Percentiles rank a stretch among this genome's conserved stretches.
These are phyloP conservation scores for Galaxea fascicularis DNA, from an alignment of 92 coral and sea anemone species.

Conservation along the genomic window DNA sequence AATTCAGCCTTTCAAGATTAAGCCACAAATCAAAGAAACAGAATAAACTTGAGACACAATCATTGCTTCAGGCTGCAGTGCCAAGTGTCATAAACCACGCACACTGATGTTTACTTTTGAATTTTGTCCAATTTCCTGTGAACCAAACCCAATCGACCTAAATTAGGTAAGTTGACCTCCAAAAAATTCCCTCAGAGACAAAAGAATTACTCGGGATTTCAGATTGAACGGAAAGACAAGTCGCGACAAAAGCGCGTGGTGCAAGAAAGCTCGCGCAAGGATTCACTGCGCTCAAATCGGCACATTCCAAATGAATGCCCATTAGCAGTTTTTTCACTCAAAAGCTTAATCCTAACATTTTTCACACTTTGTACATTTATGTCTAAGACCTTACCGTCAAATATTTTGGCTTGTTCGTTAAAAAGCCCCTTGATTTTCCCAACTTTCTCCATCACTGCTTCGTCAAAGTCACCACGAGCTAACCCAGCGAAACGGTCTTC, in stretches of 20 bases:
- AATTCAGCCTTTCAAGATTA: not conserved
- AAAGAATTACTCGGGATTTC: not conserved
- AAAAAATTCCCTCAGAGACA: constrained; percentile 15
- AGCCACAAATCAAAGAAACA: constrained; percentile 16
- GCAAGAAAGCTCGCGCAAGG: not conserved
- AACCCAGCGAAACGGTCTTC: constrained; percentile 70
- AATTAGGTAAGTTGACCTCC: constrained; percentile 46
- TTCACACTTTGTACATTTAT: constrained; percentile 51
- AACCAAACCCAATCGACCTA: constrained; percentile 35
- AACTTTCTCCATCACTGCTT: constrained; percentile 55
- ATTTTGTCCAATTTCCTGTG: constrained; percentile 68
- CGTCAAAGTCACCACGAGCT: constrained; percentile 54
- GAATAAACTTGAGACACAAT: not conserved
- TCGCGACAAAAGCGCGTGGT: not conserved
- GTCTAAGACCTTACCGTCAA: constrained; percentile 64
- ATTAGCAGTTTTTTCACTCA: constrained; percentile 34
- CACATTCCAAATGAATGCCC: constrained; percentile 1
- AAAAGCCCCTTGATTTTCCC: constrained; percentile 47
- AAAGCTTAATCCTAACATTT: constrained; percentile 47
- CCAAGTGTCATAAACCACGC: constrained; percentile 28
- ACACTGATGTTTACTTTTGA: constrained; percentile 67
- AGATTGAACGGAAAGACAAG: not conserved
- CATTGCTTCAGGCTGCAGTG: constrained; percentile 11
- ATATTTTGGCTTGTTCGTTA: constrained; percentile 57
- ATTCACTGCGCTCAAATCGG: not conserved